Base-by-base conservation (phyloP, 2,797 vertebrate species). In the Schizothorax lantsangensis region DNA sequence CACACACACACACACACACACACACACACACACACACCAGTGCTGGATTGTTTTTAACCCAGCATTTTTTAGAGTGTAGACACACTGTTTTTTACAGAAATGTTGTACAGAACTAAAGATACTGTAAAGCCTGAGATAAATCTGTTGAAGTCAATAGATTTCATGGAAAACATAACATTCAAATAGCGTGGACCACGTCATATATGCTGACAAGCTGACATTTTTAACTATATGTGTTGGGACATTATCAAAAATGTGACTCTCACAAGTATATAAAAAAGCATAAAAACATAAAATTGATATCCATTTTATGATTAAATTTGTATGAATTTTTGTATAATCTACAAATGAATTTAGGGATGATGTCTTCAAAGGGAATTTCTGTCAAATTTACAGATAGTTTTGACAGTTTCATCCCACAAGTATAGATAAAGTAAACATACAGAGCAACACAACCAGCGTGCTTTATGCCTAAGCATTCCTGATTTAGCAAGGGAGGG, bases 401-500 rank as follows among this genome's bases (percentile, higher is more conserved):
- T 64, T n/a, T 23, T 23, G 33, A 71, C 66, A 54, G 21, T 49
- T 82, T 82, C 23, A 49, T 17, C 47, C 33, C 12, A n/a, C 33
- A 26, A 82, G 33, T 68, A 52, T 38, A 82, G 30, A 12, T 82
- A 71, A 64, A 71, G 66, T 40, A 82, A 82, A 47, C 52, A 79
- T 30, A 79, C n/a, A 84, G 7, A 68, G 40, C 17, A 66, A 80
- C 17, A 79, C 36, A 73, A 26, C 8, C 47, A 84, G 26, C 4
- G 3, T 30, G 33, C 64, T 88, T 85, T 62, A 77, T 85, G 52
- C 75, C 84, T 21, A 78, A 49, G 47, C 71, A 80, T 88, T 86
- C 62, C 52, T 86, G 73, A 84, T 86, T 86, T 89, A 79, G 77
- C 45, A 71, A 88, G 52, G 72, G 77, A 90, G 81, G 80, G 84